These are phyloP conservation scores for Epinephelus fuscoguttatus DNA, from an alignment of 2,113 vertebrate species.

Conservation along the genomic window DNA sequence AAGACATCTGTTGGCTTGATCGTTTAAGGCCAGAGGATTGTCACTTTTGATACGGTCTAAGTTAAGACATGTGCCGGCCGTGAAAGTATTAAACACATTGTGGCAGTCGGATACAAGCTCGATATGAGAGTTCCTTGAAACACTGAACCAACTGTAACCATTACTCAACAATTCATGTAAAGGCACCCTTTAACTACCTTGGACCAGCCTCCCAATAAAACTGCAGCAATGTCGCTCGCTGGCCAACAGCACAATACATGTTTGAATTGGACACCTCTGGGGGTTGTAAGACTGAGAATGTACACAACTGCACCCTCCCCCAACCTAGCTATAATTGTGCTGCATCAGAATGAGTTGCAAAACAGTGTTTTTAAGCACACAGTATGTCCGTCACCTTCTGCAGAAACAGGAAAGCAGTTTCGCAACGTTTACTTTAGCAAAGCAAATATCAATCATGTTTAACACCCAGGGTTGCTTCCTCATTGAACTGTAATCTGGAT, in stretches of 20 bases:
- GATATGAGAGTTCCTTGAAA: conserved; percentile 7
- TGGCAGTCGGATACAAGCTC: background rate
- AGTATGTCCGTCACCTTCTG: background rate
- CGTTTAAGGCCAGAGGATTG: conserved; percentile 32
- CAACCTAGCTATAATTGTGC: background rate
- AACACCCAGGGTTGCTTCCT: conserved; percentile 1
- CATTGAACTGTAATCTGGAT: background rate
- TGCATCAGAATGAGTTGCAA: conserved; percentile 17
- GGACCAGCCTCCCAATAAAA: conserved; percentile 17
- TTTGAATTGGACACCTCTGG: background rate
- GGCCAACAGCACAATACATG: background rate
- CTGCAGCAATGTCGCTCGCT: background rate
- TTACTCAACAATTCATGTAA: conserved; percentile 2
- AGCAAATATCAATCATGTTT: background rate
- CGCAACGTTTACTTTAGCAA: conserved; percentile 20
- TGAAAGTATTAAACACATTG: conserved; percentile 25
- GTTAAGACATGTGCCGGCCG: rapidly evolving
- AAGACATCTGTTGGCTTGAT: conserved; percentile 50
- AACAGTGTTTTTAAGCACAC: background rate
- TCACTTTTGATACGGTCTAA: conserved; percentile 8
- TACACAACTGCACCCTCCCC: background rate
- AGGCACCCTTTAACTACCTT: background rate
- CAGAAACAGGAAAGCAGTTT: conserved; percentile 15
- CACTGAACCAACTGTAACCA: background rate
- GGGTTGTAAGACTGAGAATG: conserved; percentile 10